Conservation (phyloP, 2,888 invertebrate genomes). For the Eueremaeus valkanovi region DNA sequence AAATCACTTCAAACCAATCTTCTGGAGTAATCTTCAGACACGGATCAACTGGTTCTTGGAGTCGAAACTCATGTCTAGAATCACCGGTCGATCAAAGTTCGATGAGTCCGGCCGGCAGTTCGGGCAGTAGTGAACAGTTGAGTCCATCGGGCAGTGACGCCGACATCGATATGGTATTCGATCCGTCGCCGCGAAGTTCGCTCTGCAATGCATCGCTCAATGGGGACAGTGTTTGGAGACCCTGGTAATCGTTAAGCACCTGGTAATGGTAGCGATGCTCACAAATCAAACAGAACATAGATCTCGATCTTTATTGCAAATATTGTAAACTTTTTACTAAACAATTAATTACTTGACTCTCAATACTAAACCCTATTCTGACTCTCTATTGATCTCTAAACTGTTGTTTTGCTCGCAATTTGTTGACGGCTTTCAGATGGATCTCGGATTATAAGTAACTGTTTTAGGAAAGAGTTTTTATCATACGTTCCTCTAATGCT, state of each 20-base stretch:
- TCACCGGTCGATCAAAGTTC: conserved; percentile 14
- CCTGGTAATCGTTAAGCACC: background rate
- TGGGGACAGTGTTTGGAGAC: conserved; percentile 23
- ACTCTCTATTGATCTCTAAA: conserved; percentile 24
- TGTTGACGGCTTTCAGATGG: conserved; percentile 26
- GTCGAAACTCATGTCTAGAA: conserved; percentile 21
- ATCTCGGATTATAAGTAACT: conserved; percentile 4
- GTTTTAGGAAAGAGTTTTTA: background rate
- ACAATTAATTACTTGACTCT: background rate
- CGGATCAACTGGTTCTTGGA: conserved; percentile 20
- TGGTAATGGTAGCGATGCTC: background rate
- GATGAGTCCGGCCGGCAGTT: conserved; percentile 13
- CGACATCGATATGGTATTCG: conserved; percentile 15
- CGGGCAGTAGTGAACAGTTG: conserved; percentile 15
- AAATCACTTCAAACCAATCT: background rate
- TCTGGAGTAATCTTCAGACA: conserved; percentile 2
- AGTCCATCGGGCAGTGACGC: conserved; percentile 27
- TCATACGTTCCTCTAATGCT: conserved; percentile 10
- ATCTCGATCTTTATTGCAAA: conserved; percentile 5
- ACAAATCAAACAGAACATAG: background rate
- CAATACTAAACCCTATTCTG: background rate
- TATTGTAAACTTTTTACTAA: too few relatives aligned
- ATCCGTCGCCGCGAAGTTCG: background rate
- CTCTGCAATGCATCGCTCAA: background rate
- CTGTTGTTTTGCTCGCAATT: conserved; percentile 22